A percentile compares a stretch with the other conserved stretches of the same genome.
Conservation (phyloP, 2,113 vertebrate genomes). For the Turdus rufiventris region DNA sequence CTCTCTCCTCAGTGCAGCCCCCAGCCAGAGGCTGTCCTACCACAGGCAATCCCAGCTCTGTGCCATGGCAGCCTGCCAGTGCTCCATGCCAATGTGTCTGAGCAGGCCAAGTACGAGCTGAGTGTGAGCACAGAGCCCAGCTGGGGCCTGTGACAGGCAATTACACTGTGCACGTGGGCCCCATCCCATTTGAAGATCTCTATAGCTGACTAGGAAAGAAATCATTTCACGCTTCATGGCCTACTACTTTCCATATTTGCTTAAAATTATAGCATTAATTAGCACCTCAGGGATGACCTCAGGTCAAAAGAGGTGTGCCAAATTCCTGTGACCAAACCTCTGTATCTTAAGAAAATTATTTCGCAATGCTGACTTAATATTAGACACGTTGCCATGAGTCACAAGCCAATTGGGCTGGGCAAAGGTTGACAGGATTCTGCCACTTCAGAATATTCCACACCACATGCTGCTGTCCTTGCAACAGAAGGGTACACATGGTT, state of each 20-base stretch:
- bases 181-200: neutral
- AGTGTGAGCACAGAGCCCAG: neutral
- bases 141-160: neutral
- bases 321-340: neutral
- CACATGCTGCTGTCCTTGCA: accelerated
- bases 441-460: neutral
- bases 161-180: accelerated
- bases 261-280: neutral
- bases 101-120: neutral
- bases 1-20: neutral
- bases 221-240: neutral
- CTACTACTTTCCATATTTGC: neutral
- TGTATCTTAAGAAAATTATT: neutral
- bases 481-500: neutral
- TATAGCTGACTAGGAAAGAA: neutral
- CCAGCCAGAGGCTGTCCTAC: neutral
- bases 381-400: neutral
- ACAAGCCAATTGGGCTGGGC: neutral
- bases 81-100: accelerated
- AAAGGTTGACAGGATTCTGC: neutral
- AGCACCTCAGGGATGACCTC: neutral
- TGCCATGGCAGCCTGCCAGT: neutral
- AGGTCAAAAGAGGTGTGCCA: neutral
- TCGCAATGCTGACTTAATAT: neutral
- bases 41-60: neutral